Conservation (phyloP, 1,140 invertebrate genomes). For the Augochlora pura region DNA sequence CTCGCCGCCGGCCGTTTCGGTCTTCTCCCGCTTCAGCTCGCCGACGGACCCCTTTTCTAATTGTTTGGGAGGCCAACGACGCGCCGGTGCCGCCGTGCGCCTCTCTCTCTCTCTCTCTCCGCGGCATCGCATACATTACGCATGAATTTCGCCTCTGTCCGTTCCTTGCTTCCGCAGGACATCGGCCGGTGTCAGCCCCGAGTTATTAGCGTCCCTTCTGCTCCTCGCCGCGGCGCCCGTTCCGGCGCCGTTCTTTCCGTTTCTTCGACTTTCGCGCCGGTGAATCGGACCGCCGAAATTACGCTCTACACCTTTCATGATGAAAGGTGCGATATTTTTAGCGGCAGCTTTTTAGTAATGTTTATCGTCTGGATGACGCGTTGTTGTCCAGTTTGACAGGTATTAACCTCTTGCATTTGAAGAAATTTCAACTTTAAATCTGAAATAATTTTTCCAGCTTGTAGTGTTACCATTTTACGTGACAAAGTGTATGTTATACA, state of each 20-base stretch:
- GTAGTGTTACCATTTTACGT: no score
- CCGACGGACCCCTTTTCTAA: constrained; percentile 66
- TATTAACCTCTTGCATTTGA: no score
- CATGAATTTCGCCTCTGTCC: constrained; percentile 62
- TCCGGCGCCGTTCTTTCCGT: not conserved
- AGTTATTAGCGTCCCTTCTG: constrained; percentile 46
- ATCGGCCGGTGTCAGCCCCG: constrained; percentile 43
- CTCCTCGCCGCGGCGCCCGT: not conserved
- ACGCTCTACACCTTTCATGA: not conserved
- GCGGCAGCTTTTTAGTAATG: no score
- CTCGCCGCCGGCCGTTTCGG: constrained; percentile 15
- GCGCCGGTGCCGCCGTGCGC: constrained; percentile 31
- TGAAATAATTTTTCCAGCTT: no score
- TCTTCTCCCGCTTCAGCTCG: constrained; percentile 38
- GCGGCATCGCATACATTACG: constrained; percentile 67
- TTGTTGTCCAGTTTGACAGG: no score
- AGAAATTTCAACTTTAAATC: no score
- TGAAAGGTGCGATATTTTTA: no score
- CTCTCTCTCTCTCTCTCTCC: no score
- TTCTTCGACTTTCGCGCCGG: constrained; percentile 5
- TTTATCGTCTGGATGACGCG: no score
- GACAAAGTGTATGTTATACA: no score
- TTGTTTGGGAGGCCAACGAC: constrained; percentile 69
- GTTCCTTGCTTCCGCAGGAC: constrained; percentile 45
- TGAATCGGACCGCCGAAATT: not conserved